Conservation (phyloP, 64 coral and sea anemone species). For the Stichodactyla mertensii region DNA sequence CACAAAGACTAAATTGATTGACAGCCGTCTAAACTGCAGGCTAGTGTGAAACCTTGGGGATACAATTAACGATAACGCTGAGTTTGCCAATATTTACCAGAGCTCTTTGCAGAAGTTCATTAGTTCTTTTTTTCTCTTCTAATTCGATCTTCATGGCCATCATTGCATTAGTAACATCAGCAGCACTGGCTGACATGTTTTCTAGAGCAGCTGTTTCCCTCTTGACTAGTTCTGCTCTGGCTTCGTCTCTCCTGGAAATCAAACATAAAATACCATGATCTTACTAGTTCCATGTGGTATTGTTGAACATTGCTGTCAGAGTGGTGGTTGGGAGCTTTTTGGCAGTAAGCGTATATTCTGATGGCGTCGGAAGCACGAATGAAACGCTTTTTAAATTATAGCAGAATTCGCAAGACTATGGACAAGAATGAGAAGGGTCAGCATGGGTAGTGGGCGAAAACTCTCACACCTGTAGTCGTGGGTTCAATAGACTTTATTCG, state of each 20-base stretch:
- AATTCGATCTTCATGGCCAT: constrained; percentile 95
- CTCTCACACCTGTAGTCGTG: too few relatives aligned
- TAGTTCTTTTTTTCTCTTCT: constrained; percentile 95
- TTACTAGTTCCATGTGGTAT: background rate
- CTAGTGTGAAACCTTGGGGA: too few relatives aligned
- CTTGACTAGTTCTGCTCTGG: constrained; percentile 28
- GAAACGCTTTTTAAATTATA: too few relatives aligned
- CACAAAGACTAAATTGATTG: too few relatives aligned
- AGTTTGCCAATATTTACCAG: constrained; percentile 32
- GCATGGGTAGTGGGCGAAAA: too few relatives aligned
- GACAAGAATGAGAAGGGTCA: too few relatives aligned
- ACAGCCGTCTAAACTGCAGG: too few relatives aligned
- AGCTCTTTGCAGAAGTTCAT: constrained; percentile 95
- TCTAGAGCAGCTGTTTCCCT: constrained; percentile 71
- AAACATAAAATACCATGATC: background rate
- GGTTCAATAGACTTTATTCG: too few relatives aligned
- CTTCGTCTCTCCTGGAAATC: constrained; percentile 1
- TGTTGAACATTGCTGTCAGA: background rate
- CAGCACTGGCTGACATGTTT: constrained; percentile 62
- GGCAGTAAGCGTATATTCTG: too few relatives aligned
- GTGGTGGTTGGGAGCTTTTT: too few relatives aligned
- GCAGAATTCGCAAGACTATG: too few relatives aligned
- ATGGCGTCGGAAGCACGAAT: too few relatives aligned
- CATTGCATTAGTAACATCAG: constrained; percentile 92
- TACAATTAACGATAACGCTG: background rate